Evolutionary conservation across 64 coral and sea anemone species (phyloP).

Genomic region (Montipora cactus): DNA sequence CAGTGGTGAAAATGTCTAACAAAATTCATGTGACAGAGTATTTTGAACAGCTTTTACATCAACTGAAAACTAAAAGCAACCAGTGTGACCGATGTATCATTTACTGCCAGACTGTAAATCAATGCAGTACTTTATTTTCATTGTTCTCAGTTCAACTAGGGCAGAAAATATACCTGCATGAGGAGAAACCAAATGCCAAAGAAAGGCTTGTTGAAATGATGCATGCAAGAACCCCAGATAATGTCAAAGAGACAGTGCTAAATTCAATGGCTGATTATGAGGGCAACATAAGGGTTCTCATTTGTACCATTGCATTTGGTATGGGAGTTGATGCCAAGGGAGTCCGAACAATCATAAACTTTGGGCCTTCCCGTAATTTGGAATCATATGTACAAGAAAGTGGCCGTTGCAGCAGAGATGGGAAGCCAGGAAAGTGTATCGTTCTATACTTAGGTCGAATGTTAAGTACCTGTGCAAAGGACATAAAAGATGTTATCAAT

Average conservation of each 20-base stretch:
- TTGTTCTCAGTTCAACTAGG: neutral
- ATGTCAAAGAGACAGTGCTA: neutral
- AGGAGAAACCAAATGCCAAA: neutral
- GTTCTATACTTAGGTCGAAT: too few species aligned
- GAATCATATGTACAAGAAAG: too few species aligned
- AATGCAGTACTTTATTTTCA: neutral
- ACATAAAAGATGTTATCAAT: neutral
- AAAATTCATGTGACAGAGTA: neutral
- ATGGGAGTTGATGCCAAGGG: neutral
- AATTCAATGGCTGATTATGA: neutral
- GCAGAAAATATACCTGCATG: neutral
- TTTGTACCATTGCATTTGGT: neutral
- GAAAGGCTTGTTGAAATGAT: slow-evolving; percentile 34
- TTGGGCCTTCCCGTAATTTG: neutral
- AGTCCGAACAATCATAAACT: neutral
- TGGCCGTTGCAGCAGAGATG: too few species aligned
- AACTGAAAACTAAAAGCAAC: neutral
- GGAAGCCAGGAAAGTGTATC: too few species aligned
- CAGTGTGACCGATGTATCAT: neutral
- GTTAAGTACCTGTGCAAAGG: neutral
- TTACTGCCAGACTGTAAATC: slow-evolving; percentile 13
- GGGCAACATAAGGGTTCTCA: neutral
- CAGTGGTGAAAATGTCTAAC: neutral
- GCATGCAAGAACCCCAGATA: slow-evolving; percentile 26
- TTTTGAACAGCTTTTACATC: neutral